phyloP scores from a whole-genome alignment of 2,797 vertebrate genomes.

The Mus spretus region DNA sequence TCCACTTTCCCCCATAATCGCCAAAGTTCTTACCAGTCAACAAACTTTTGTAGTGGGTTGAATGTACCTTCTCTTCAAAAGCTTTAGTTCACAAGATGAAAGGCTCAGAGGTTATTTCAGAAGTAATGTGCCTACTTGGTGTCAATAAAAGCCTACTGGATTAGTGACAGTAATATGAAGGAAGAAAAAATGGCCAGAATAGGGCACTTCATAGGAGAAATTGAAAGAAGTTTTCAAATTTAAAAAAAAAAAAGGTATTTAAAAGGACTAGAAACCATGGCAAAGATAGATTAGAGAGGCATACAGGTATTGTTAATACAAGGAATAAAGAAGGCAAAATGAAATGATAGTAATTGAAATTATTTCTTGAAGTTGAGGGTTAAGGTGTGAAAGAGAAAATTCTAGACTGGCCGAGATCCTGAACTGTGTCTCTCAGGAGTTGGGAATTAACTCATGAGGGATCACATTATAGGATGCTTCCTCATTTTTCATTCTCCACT shows the following conservation, averaged over 20 bases:
- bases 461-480: not conserved
- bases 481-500: constrained; percentile 49
- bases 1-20: not conserved
- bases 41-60: not conserved
- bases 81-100: not conserved
- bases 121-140: not conserved
- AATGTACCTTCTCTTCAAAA: not conserved
- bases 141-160: not conserved
- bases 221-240: constrained; percentile 3
- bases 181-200: not conserved
- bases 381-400: not conserved
- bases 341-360: not conserved
- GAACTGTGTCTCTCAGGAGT: constrained; percentile 3
- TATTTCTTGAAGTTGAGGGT: not conserved
- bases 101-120: not conserved
- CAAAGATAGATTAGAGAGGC: not conserved
- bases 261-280: not conserved
- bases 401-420: constrained; percentile 1
- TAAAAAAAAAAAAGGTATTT: constrained; percentile 8
- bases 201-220: not conserved
- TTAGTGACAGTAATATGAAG: not conserved
- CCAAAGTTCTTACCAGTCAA: not conserved
- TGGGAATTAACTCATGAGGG: constrained; percentile 6
- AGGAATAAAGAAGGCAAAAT: not conserved
- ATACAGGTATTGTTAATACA: not conserved